Evolutionary conservation across 2,888 invertebrate genomes (phyloP).

Genomic region (Heliconius ismenius): DNA sequence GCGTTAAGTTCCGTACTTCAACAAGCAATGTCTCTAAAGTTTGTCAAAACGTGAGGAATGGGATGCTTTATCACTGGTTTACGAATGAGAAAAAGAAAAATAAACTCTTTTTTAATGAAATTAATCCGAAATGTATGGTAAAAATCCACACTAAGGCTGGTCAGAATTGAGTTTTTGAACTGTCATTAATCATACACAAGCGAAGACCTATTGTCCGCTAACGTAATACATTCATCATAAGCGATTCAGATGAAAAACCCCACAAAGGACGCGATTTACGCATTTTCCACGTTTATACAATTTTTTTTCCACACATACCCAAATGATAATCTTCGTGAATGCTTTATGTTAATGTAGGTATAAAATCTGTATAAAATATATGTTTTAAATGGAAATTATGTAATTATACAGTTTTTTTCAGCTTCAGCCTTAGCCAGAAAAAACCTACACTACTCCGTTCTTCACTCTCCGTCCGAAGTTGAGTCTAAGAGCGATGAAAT

Average conservation of each 20-base stretch:
- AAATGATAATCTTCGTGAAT: conserved; percentile 20
- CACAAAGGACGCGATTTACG: conserved; percentile 56
- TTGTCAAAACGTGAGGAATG: neutral
- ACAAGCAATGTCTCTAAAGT: neutral
- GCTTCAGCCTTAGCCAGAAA: neutral
- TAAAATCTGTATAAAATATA: neutral
- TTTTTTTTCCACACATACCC: conserved; percentile 53
- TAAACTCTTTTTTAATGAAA: neutral
- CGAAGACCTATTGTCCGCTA: conserved; percentile 52
- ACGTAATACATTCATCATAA: conserved; percentile 73
- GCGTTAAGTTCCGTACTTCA: neutral
- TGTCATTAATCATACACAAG: conserved; percentile 58
- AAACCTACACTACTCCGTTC: neutral
- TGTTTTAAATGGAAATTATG: neutral
- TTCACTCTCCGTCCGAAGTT: neutral
- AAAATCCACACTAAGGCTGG: conserved; percentile 26
- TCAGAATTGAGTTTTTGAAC: conserved; percentile 52
- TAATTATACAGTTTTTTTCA: neutral
- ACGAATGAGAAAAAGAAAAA: neutral
- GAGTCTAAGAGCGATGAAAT: no score
- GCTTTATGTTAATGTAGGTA: conserved; percentile 6
- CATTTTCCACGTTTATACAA: conserved; percentile 50
- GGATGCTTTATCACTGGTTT: neutral
- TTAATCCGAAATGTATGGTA: neutral
- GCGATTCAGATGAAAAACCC: conserved; percentile 48